Base-by-base conservation (phyloP, 37 sponge, comb jelly and placozoan species). In the Beroe ovata region DNA sequence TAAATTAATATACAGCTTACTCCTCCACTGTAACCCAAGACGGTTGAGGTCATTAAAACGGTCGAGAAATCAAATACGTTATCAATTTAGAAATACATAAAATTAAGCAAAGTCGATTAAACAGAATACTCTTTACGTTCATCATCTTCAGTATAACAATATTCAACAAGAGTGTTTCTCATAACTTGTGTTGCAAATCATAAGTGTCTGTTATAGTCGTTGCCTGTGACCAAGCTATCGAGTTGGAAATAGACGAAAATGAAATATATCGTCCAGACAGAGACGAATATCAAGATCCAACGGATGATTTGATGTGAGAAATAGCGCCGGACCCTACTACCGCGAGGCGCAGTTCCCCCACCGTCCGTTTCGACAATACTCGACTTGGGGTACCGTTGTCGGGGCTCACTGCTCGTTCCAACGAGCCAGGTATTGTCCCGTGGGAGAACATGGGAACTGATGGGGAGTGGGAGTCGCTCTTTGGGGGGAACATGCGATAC, bases 361-460 rank as follows among this genome's bases (percentile, higher is more conserved):
- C 29, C 71, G 2, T 20, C 34, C 3, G 38, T 71, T 20, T 71
- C 71, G 8, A 38, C 29, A 30, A 6, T 71, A 6, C 38, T 35
- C 8, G 71, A 38, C 34, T 71, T 71, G 38, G 71, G 16, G 20
- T 71, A 71, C 11, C 71, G 36, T 38, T 36, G 71, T 20, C 71
- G 29, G 4, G 71, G 11, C 71, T 71, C 71, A 29, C 11, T 36
- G 25, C 23, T 6, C 25, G 21, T 14, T n/a, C n/a, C n/a, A n/a
- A n/a, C n/a, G n/a, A n/a, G n/a, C n/a, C n/a, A n/a, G n/a, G n/a
- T n/a, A n/a, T n/a, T n/a, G 38, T 35, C 16, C 21, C 38, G 18
- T 35, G 36, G 38, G 3, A 29, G 38, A 20, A 20, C 18, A 21
- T 71, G 71, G 20, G 71, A 71, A 8, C 8, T 71, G 8, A 38